These are phyloP conservation scores for Meloidogyne floridensis DNA, from an alignment of 1,140 invertebrate species.

Conservation along the genomic window DNA sequence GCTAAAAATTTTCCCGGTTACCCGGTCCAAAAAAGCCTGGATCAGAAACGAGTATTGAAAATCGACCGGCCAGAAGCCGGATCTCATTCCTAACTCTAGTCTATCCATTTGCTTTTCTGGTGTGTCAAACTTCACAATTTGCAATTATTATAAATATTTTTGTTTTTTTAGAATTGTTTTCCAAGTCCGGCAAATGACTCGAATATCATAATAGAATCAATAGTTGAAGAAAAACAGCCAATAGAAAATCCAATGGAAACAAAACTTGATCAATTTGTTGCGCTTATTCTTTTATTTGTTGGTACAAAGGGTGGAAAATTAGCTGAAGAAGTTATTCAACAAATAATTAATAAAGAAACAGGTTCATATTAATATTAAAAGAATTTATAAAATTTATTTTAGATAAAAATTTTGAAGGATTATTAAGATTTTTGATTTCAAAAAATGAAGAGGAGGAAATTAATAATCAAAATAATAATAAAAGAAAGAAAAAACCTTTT, in stretches of 20 bases:
- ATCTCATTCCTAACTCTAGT: too few relatives aligned
- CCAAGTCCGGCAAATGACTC: neutral
- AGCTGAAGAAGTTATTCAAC: neutral
- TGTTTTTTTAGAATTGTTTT: neutral
- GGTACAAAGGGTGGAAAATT: neutral
- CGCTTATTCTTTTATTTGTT: conserved; percentile 24
- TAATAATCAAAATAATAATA: neutral
- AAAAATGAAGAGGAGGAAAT: neutral
- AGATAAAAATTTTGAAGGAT: neutral
- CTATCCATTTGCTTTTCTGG: too few relatives aligned
- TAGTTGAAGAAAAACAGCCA: neutral
- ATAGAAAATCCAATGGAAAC: conserved; percentile 18
- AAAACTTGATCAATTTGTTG: conserved; percentile 33
- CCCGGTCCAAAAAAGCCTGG: too few relatives aligned
- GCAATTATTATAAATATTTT: neutral
- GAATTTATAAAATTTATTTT: neutral
- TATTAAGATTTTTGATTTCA: neutral
- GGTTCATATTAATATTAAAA: neutral
- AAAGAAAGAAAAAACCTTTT: neutral
- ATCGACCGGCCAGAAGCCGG: too few relatives aligned
- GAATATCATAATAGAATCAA: neutral
- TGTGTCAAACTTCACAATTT: too few relatives aligned
- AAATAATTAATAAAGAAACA: neutral
- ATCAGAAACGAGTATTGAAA: too few relatives aligned
- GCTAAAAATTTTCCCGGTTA: too few relatives aligned